phyloP scores from a whole-genome alignment of 2,797 vertebrate genomes.

The Catostomus latipinnis region DNA sequence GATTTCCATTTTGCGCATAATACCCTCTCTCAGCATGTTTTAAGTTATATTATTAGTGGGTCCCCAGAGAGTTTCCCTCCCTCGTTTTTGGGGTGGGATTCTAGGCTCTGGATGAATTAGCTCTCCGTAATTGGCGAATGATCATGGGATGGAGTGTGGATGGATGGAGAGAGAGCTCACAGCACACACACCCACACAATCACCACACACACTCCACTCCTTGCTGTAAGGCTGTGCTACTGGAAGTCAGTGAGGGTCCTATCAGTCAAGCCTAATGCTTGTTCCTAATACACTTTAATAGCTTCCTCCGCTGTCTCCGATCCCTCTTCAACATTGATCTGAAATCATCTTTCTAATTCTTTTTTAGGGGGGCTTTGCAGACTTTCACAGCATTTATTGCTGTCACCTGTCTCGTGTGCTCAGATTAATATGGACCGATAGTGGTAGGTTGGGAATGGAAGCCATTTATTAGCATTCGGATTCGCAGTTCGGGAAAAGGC shows the following conservation, averaged over 20 bases:
- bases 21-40: conserved; percentile 72
- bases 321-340: conserved; percentile 59
- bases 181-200: conserved; percentile 36
- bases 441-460: conserved; percentile 45
- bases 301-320: conserved; percentile 59
- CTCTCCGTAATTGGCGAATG: conserved; percentile 67
- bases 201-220: conserved; percentile 33
- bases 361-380: conserved; percentile 40
- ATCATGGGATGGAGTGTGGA: conserved; percentile 66
- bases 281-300: conserved; percentile 61
- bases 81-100: conserved; percentile 63
- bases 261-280: conserved; percentile 61
- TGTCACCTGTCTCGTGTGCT: conserved; percentile 54
- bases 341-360: conserved; percentile 53
- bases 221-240: conserved; percentile 50
- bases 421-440: conserved; percentile 53
- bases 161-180: conserved; percentile 52
- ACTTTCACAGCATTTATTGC: conserved; percentile 50
- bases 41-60: conserved; percentile 73
- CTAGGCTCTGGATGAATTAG: conserved; percentile 68
- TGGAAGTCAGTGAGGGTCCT: conserved; percentile 61
- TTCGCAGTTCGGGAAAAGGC: conserved; percentile 47
- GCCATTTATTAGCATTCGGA: conserved; percentile 52
- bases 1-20: conserved; percentile 71
- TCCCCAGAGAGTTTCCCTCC: conserved; percentile 60